A percentile compares a stretch with the other conserved stretches of the same genome.
Evolutionary conservation across 2,113 vertebrate species (phyloP).

Genomic region (Tretioscincus oriximinensis): DNA sequence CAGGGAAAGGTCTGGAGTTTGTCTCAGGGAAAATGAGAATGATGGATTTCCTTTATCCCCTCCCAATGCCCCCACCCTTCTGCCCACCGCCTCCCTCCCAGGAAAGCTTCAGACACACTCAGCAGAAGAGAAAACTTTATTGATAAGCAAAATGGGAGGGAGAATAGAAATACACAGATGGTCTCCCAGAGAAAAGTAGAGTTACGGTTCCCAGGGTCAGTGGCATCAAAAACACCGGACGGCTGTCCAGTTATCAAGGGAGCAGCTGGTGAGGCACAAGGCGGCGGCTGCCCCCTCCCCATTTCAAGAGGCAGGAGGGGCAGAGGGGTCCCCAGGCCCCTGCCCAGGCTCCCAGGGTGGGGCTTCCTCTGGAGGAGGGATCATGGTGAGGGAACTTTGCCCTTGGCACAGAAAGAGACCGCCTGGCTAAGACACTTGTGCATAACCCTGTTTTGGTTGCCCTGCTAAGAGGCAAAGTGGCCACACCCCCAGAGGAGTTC

Average conservation of each 20-base stretch:
- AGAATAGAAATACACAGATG: constrained; percentile 50
- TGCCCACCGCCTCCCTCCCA: background rate
- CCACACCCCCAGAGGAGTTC: too few relatives aligned
- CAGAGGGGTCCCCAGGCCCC: constrained; percentile 47
- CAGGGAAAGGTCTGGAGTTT: too few relatives aligned
- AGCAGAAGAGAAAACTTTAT: constrained; percentile 55
- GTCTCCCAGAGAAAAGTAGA: constrained; percentile 36
- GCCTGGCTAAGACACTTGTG: background rate
- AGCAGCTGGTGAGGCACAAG: constrained; percentile 42
- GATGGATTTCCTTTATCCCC: too few relatives aligned
- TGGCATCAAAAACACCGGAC: constrained; percentile 39
- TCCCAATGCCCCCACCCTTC: too few relatives aligned
- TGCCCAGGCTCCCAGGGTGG: too few relatives aligned
- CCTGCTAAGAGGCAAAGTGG: background rate
- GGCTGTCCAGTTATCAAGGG: constrained; percentile 40
- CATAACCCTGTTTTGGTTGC: background rate
- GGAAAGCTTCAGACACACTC: constrained; percentile 7
- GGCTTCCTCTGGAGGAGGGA: background rate
- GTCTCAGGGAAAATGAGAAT: too few relatives aligned
- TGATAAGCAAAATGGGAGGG: constrained; percentile 20
- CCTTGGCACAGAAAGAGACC: background rate
- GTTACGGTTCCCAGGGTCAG: constrained; percentile 48
- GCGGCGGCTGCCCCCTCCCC: constrained; percentile 8
- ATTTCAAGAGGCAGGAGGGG: constrained; percentile 44
- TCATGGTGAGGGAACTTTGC: background rate